Percentiles rank a stretch among this genome's conserved stretches.
Conservation (phyloP, 2,113 vertebrate species). For the Apteryx mantelli region DNA sequence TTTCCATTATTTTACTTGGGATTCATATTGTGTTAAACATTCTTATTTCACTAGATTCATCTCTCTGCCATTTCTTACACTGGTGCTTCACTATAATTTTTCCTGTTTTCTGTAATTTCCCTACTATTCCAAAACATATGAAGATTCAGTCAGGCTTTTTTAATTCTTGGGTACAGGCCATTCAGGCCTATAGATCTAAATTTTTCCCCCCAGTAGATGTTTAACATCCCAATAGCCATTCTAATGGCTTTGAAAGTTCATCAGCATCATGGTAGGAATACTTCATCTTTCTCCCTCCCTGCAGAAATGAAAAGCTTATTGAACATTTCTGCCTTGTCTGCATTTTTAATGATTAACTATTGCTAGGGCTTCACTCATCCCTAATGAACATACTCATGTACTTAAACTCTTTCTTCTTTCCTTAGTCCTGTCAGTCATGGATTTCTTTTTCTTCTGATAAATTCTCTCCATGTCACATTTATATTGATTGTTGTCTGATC, state of each 20-base stretch:
- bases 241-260: neutral
- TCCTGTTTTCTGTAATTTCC: neutral
- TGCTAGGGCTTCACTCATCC: neutral
- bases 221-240: neutral
- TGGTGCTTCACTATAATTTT: neutral
- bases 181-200: neutral
- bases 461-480: slow-evolving; percentile 16
- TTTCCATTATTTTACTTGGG: neutral
- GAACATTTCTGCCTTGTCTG: neutral
- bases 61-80: neutral
- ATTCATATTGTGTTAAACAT: neutral
- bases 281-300: neutral
- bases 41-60: neutral
- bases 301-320: neutral
- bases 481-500: slow-evolving; percentile 44
- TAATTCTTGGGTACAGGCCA: neutral
- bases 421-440: neutral
- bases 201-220: neutral
- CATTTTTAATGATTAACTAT: neutral
- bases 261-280: neutral
- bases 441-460: slow-evolving; percentile 2
- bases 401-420: neutral
- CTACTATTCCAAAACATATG: neutral
- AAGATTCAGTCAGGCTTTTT: neutral
- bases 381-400: neutral